These are phyloP conservation scores for Choristoneura fumiferana DNA, from an alignment of 1,140 invertebrate species.

Conservation along the genomic window DNA sequence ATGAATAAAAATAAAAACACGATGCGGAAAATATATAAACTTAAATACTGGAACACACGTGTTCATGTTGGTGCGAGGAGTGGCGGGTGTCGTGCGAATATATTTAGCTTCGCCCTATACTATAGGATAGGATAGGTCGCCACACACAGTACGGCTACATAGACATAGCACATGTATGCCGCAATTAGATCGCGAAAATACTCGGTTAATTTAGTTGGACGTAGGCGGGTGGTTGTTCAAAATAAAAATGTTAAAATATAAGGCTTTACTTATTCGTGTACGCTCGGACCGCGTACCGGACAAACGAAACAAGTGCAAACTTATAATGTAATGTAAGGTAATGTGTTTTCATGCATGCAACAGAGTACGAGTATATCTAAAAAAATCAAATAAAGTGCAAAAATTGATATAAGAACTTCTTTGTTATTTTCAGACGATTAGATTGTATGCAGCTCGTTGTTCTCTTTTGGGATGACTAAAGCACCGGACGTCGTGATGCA, in stretches of 20 bases:
- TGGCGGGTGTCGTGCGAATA: conserved; percentile 49
- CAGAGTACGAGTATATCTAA: too few species aligned
- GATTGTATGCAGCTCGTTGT: conserved; percentile 29
- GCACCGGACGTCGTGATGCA: conserved; percentile 60
- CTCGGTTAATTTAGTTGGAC: conserved; percentile 48
- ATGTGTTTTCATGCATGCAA: too few species aligned
- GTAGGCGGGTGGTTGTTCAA: conserved; percentile 25
- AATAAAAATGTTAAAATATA: too few species aligned
- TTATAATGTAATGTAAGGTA: too few species aligned
- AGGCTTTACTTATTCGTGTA: too few species aligned
- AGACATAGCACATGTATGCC: conserved; percentile 20
- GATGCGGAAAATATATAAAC: conserved; percentile 17
- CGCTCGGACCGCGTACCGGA: too few species aligned
- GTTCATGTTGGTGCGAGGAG: conserved; percentile 42
- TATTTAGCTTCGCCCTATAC: conserved; percentile 48
- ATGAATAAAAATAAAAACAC: too few species aligned
- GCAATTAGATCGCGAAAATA: conserved; percentile 44
- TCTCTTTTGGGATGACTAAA: conserved; percentile 45
- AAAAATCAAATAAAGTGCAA: too few species aligned
- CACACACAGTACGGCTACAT: conserved; percentile 17
- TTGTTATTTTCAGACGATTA: background rate
- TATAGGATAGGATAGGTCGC: conserved; percentile 14
- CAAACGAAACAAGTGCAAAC: too few species aligned
- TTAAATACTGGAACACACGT: conserved; percentile 41
- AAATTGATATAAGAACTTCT: background rate